phyloP scores from a whole-genome alignment of 2,113 vertebrate species.

The Vimba vimba region DNA sequence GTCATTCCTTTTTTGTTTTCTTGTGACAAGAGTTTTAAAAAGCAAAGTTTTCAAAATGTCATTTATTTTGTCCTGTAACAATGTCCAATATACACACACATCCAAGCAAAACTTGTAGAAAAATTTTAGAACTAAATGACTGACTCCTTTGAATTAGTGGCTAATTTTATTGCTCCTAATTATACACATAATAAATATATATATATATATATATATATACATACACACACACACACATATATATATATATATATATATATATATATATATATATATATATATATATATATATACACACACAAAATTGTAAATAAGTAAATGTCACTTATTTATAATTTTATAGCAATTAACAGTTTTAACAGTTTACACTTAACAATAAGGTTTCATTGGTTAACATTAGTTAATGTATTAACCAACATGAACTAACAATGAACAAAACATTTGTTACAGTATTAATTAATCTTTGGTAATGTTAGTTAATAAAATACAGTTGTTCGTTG shows the following conservation, averaged over 20 bases:
- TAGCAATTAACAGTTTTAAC: neutral
- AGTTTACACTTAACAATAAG: no score
- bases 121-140: neutral
- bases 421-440: no score
- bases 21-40: neutral
- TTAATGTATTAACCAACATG: no score
- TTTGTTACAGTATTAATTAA: no score
- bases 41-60: neutral
- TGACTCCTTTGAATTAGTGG: neutral
- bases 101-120: neutral
- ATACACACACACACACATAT: neutral
- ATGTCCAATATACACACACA: neutral
- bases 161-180: neutral
- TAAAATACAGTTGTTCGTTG: no score
- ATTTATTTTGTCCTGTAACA: neutral
- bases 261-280: neutral
- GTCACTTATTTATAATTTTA: neutral
- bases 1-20: neutral
- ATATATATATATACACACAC: neutral
- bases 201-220: no score
- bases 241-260: no score
- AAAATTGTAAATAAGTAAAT: neutral
- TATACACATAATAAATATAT: neutral
- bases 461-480: no score
- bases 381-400: no score